A percentile compares a stretch with the other conserved stretches of the same genome.
Conservation (phyloP, 1,140 invertebrate species). For the Zeugodacus cucurbitae region DNA sequence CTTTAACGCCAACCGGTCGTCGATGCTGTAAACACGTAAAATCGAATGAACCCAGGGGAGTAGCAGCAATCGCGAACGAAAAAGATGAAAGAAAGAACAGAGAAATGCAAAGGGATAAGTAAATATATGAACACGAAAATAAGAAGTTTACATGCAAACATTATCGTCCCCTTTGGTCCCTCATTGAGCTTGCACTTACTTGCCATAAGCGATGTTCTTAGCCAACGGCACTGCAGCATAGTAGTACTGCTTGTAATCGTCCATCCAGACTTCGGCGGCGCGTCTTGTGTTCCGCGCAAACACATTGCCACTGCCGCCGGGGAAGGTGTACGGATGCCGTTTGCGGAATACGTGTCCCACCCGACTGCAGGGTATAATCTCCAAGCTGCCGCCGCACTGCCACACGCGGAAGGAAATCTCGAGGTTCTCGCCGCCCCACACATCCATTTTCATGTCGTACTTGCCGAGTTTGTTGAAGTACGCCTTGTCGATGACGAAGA, state of each 20-base stretch:
- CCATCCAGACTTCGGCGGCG: slow-evolving; percentile 97
- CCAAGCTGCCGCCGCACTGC: slow-evolving; percentile 95
- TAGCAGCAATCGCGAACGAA: neutral
- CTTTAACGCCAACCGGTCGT: slow-evolving; percentile 85
- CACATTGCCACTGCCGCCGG: slow-evolving; percentile 90
- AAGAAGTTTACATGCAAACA: neutral
- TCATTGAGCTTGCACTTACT: slow-evolving; percentile 74
- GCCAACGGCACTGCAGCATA: slow-evolving; percentile 88
- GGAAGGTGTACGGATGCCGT: slow-evolving; percentile 94
- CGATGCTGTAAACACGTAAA: slow-evolving; percentile 73
- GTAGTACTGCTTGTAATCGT: slow-evolving; percentile 93
- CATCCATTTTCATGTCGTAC: slow-evolving; percentile 98
- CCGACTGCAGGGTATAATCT: slow-evolving; percentile 94
- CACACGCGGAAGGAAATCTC: slow-evolving; percentile 82
- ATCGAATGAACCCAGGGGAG: neutral
- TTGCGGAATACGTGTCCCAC: slow-evolving; percentile 93
- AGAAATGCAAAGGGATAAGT: neutral
- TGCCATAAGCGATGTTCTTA: slow-evolving; percentile 87
- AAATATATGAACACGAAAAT: slow-evolving; percentile 6
- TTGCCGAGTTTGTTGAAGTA: slow-evolving; percentile 96
- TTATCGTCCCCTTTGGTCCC: neutral
- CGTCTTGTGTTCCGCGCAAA: slow-evolving; percentile 89
- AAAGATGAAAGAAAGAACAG: neutral
- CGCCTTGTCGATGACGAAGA: slow-evolving; percentile 91
- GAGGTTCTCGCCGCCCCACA: slow-evolving; percentile 81